Evolutionary conservation across 2,888 invertebrate species (phyloP).

Genomic region (Poecilobothrus nobilitatus): DNA sequence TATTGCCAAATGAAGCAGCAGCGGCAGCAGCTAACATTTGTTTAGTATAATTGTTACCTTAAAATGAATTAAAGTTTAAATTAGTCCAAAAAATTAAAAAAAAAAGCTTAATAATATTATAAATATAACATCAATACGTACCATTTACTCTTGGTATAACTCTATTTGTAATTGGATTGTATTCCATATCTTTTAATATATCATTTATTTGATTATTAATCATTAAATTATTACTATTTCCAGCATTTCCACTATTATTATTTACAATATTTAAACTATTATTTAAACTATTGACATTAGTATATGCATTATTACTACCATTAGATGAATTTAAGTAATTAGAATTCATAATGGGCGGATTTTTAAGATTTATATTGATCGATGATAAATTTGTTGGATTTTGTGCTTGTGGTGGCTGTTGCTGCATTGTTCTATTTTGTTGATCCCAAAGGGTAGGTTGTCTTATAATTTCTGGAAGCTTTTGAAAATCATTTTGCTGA

Average conservation of each 20-base stretch:
- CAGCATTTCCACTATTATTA: slow-evolving; percentile 16
- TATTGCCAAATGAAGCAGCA: neutral
- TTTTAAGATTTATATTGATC: slow-evolving; percentile 23
- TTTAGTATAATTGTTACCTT: neutral
- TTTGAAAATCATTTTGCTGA: slow-evolving; percentile 15
- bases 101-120: no score
- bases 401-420: slow-evolving; percentile 14
- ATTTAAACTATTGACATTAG: neutral
- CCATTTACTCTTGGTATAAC: slow-evolving; percentile 16
- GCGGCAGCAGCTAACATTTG: neutral
- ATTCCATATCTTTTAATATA: slow-evolving; percentile 22
- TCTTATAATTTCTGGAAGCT: slow-evolving; percentile 20
- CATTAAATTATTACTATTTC: neutral
- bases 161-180: slow-evolving; percentile 20
- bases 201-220: slow-evolving; percentile 18
- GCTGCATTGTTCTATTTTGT: slow-evolving; percentile 18
- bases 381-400: slow-evolving; percentile 23
- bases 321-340: slow-evolving; percentile 22
- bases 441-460: slow-evolving; percentile 23
- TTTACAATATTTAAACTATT: slow-evolving; percentile 15
- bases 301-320: neutral
- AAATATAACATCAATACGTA: no score
- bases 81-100: no score
- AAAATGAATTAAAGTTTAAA: no score
- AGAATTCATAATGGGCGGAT: slow-evolving; percentile 21